Percentiles rank a stretch among this genome's conserved stretches.
Conservation (phyloP, 2,888 invertebrate genomes). For the Tenthredo distinguenda region DNA sequence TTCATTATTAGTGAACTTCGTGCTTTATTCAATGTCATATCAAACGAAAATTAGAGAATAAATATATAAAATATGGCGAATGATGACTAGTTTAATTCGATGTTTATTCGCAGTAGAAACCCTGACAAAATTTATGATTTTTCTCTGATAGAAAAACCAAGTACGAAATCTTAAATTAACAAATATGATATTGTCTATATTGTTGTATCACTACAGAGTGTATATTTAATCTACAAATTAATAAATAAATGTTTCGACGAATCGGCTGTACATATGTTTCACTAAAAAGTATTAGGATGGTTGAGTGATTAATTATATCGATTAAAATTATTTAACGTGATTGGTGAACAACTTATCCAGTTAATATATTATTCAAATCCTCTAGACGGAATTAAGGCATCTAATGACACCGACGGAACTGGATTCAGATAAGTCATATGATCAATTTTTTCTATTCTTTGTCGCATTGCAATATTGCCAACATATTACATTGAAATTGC, state of each 20-base stretch:
- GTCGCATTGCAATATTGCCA: no score
- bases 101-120: neutral
- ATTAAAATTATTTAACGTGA: neutral
- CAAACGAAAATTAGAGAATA: neutral
- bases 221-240: constrained; percentile 8
- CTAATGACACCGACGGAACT: neutral
- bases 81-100: neutral
- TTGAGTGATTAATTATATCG: neutral
- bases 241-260: neutral
- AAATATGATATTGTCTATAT: neutral
- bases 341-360: no score
- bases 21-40: neutral
- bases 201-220: neutral
- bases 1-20: neutral
- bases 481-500: no score
- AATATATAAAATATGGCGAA: neutral
- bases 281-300: neutral
- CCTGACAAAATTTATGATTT: neutral
- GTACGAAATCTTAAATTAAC: neutral
- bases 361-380: neutral
- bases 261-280: neutral
- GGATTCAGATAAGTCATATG: no score
- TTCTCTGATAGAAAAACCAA: neutral
- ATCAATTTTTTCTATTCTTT: no score
- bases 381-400: neutral